These are phyloP conservation scores for Hiodon alosoides DNA, from an alignment of 2,113 vertebrate genomes.

Conservation along the genomic window DNA sequence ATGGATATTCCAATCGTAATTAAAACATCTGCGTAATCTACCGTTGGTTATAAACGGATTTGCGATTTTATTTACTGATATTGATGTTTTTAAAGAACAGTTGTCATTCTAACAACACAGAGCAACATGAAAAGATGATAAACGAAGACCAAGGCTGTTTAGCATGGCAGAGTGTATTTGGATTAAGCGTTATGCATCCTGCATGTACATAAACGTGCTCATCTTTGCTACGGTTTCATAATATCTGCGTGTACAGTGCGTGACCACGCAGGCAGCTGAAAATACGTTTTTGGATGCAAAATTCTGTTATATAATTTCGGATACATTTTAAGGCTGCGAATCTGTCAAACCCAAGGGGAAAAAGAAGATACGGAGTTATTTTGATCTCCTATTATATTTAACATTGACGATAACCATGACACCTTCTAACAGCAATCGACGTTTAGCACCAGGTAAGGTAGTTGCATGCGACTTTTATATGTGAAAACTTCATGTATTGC, in stretches of 20 bases:
- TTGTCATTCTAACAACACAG: constrained; percentile 31
- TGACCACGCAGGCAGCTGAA: constrained; percentile 38
- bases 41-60: constrained; percentile 22
- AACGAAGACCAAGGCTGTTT: background rate
- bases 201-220: constrained; percentile 12
- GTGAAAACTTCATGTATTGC: constrained; percentile 29
- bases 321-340: constrained; percentile 28
- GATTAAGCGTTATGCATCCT: constrained; percentile 2
- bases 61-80: constrained; percentile 32
- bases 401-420: constrained; percentile 32
- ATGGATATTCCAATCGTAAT: constrained; percentile 22
- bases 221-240: constrained; percentile 28
- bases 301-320: constrained; percentile 23
- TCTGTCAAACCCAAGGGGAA: constrained; percentile 44
- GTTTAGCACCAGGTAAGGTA: constrained; percentile 49
- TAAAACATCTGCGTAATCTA: constrained; percentile 23
- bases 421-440: constrained; percentile 38
- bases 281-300: constrained; percentile 32
- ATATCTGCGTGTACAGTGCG: constrained; percentile 33
- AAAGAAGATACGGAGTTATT: constrained; percentile 32
- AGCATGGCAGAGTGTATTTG: background rate
- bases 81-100: constrained; percentile 28
- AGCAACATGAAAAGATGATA: constrained; percentile 42
- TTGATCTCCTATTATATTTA: constrained; percentile 19
- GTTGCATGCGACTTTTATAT: constrained; percentile 21